Conservation (phyloP, 2,113 vertebrate genomes). For the Grallaria varia region DNA sequence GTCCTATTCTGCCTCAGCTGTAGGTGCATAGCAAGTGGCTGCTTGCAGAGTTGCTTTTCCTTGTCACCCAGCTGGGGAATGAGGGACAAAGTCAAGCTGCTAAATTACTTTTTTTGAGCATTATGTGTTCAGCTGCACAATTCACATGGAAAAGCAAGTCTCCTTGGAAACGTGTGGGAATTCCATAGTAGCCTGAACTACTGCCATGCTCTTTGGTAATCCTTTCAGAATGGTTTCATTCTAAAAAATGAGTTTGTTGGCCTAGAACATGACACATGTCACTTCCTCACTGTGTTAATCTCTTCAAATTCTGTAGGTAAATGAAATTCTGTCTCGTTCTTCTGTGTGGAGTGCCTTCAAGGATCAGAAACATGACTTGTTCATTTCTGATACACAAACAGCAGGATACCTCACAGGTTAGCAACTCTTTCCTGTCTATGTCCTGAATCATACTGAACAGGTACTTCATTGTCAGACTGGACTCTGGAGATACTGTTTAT, state of each 20-base stretch:
- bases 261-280: neutral
- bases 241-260: neutral
- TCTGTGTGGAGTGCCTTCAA: slow-evolving; percentile 99
- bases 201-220: neutral
- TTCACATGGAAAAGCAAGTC: neutral
- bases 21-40: neutral
- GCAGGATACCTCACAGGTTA: slow-evolving; percentile 97
- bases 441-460: neutral
- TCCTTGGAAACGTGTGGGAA: neutral
- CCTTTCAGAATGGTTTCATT: neutral
- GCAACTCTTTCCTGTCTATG: neutral
- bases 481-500: neutral
- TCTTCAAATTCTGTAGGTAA: slow-evolving; percentile 80
- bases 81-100: neutral
- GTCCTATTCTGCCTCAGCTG: neutral
- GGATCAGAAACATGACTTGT: slow-evolving; percentile 99
- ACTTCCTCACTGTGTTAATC: neutral
- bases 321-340: slow-evolving; percentile 95
- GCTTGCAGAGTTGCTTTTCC: neutral
- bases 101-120: neutral
- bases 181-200: fast-evolving
- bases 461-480: neutral
- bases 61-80: neutral
- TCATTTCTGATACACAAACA: slow-evolving; percentile 97
- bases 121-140: neutral